A percentile compares a stretch with the other conserved stretches of the same genome.
phyloP scores from a whole-genome alignment of 2,113 vertebrate species.

The Paradisaea rubra region DNA sequence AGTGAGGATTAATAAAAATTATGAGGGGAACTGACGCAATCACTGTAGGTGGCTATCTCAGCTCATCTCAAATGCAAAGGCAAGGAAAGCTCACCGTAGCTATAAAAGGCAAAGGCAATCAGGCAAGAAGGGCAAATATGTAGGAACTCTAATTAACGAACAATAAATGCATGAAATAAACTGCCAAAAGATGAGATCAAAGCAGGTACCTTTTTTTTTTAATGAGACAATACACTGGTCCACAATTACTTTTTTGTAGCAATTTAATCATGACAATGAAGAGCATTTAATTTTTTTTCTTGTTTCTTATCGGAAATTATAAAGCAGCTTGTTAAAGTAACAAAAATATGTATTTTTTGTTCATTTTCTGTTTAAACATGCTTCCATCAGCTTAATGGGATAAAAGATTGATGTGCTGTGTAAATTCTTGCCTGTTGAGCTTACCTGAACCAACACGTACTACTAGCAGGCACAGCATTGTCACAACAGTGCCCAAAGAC shows the following conservation, averaged over 20 bases:
- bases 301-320: background rate
- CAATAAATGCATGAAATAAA: slow-evolving; percentile 55
- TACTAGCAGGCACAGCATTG: background rate
- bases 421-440: slow-evolving; percentile 2
- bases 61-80: slow-evolving; percentile 56
- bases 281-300: background rate
- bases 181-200: slow-evolving; percentile 33
- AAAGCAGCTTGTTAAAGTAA: background rate
- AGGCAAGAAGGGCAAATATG: slow-evolving; percentile 57
- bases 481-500: background rate
- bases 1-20: slow-evolving; percentile 37
- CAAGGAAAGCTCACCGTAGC: background rate
- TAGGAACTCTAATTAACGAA: slow-evolving; percentile 46
- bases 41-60: slow-evolving; percentile 50
- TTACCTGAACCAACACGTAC: background rate
- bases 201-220: slow-evolving; percentile 1
- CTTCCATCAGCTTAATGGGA: background rate
- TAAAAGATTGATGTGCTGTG: background rate
- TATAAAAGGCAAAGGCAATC: slow-evolving; percentile 61
- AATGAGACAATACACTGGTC: background rate
- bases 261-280: slow-evolving; percentile 36
- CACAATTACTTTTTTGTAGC: slow-evolving; percentile 24
- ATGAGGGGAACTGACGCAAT: slow-evolving; percentile 44
- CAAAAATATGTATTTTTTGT: background rate
- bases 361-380: background rate